These are phyloP conservation scores for Apotomis capreana DNA, from an alignment of 2,888 invertebrate genomes.

Conservation along the genomic window DNA sequence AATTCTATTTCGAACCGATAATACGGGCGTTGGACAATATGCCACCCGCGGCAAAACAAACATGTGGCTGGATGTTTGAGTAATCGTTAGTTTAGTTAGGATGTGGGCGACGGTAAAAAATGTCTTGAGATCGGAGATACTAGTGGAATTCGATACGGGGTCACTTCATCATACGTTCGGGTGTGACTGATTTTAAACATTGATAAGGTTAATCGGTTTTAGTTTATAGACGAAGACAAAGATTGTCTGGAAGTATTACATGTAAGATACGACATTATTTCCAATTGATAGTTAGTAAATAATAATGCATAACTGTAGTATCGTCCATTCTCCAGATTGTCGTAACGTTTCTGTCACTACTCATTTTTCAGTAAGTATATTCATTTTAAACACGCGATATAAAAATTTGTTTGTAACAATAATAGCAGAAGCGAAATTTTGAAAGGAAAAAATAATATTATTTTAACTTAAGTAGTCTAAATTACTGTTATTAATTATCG, in stretches of 20 bases:
- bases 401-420: too few species aligned
- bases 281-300: not conserved
- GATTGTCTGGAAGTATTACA: too few species aligned
- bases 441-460: too few species aligned
- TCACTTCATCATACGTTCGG: constrained; percentile 1
- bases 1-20: constrained; percentile 9
- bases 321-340: too few species aligned
- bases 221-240: too few species aligned
- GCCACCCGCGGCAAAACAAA: constrained; percentile 63
- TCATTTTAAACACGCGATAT: too few species aligned
- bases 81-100: constrained; percentile 51
- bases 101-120: constrained; percentile 65
- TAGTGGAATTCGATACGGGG: constrained; percentile 20
- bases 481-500: too few species aligned
- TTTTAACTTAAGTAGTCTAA: too few species aligned
- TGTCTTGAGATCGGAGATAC: constrained; percentile 43
- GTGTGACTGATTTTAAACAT: not conserved
- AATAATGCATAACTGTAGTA: not conserved
- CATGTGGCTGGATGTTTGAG: constrained; percentile 51
- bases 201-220: too few species aligned
- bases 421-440: too few species aligned
- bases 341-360: too few species aligned
- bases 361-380: too few species aligned
- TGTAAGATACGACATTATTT: not conserved
- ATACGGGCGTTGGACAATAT: constrained; percentile 29